A percentile compares a stretch with the other conserved stretches of the same genome.
phyloP scores from a whole-genome alignment of 2,888 invertebrate genomes.

The Pristionchus arcanus region DNA sequence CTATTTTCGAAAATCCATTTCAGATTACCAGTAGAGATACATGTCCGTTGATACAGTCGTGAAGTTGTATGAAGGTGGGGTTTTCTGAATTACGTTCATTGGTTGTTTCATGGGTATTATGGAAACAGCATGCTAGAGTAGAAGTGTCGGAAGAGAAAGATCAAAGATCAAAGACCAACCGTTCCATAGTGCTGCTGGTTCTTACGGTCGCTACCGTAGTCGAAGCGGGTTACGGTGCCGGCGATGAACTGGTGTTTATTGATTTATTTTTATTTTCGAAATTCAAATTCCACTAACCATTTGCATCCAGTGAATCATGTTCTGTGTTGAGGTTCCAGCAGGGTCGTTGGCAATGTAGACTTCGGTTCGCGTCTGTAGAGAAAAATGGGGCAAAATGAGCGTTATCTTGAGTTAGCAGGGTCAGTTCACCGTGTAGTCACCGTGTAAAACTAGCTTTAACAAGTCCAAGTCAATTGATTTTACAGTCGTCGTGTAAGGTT shows the following conservation, averaged over 20 bases:
- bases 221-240: conserved; percentile 2
- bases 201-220: not conserved
- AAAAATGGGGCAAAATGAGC: no score
- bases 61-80: conserved; percentile 33
- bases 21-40: conserved; percentile 14
- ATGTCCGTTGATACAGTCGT: conserved; percentile 11
- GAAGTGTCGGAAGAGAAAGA: no score
- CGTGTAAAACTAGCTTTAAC: no score
- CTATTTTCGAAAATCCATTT: not conserved
- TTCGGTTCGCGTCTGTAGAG: conserved; percentile 47
- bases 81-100: no score
- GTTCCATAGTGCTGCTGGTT: conserved; percentile 9
- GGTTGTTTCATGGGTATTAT: no score
- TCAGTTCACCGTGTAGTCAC: no score
- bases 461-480: no score
- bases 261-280: not conserved
- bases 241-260: not conserved
- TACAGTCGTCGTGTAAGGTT: no score
- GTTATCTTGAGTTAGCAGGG: no score
- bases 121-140: no score
- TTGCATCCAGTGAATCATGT: conserved; percentile 44
- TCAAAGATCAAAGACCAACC: not conserved
- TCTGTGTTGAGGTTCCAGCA: no score
- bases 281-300: conserved; percentile 10
- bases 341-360: conserved; percentile 37